Conservation (phyloP, 2,113 vertebrate species). For the Oxygymnocypris stewartii region DNA sequence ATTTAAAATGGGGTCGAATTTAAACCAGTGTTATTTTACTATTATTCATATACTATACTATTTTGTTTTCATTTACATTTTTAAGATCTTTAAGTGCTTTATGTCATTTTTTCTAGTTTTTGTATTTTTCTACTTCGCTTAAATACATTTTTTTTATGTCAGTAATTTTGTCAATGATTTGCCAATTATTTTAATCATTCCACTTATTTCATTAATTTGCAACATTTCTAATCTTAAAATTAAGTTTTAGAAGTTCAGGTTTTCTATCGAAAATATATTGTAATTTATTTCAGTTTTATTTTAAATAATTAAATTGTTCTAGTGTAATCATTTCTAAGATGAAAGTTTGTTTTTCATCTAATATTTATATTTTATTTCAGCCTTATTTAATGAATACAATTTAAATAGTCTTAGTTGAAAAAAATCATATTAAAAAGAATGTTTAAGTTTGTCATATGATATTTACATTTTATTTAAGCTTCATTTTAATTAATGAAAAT, state of each 20-base stretch:
- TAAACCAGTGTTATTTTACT: not conserved
- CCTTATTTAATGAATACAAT: not conserved
- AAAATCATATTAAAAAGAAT: too few relatives aligned
- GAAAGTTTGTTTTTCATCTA: too few relatives aligned
- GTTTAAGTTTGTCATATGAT: not conserved
- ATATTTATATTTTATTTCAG: not conserved
- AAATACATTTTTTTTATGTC: not conserved
- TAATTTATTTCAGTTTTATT: too few relatives aligned
- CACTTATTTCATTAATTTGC: not conserved
- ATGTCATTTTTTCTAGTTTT: not conserved
- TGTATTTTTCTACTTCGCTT: not conserved
- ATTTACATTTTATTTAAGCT: not conserved
- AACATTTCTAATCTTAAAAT: not conserved
- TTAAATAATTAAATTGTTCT: not conserved
- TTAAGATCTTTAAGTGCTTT: not conserved
- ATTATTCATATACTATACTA: not conserved
- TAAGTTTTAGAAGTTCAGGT: not conserved
- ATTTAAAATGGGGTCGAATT: not conserved
- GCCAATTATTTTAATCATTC: not conserved
- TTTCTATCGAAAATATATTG: not conserved
- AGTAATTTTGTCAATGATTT: not conserved
- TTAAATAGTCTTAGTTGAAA: not conserved
- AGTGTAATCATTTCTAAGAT: not conserved
- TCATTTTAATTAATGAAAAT: not conserved
- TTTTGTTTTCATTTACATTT: not conserved